Evolutionary conservation across 1,140 invertebrate species (phyloP), one percentile per base, ranked within the genome.

Genomic region (Ceratina australensis): DNA sequence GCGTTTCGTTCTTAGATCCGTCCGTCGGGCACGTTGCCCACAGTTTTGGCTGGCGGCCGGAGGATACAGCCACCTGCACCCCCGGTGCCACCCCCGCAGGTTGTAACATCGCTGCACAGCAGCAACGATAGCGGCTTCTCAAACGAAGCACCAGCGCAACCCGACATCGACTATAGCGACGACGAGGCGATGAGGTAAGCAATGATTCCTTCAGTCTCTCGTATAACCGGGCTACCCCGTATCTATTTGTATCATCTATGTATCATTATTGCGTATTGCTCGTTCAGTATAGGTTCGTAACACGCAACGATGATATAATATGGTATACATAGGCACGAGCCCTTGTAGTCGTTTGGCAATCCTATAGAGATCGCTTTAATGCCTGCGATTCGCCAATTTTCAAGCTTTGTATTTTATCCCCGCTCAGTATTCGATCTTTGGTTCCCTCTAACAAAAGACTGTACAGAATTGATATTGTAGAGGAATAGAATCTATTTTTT

Each of bases 101-200:
- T 89, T 18, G 90, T 91, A 87, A 96, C 96, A 13, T 96, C 96
- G 24, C 93, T 97, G 68, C 96, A 98, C 89, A 97, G 96, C 89
- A 97, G 96, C 88, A 98, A 97, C 91, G 97, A 98, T 91, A 97
- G 96, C 85, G 97, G 97, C 28, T 97, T 98, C 88, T 97, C 96
- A 86, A 98, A 97, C 87, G 97, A 97, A 87, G 95, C 96, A 13
- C 96, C 97, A 4, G 95, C 96, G 24, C 96, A 97, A 86, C 97
- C 97, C 0, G 96, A 97, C 91, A 94, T 97, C 78, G 97, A 97
- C 90, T 97, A 97, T 90, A 97, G 96, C 56, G 97, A 98, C 87
- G 96, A 97, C 91, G 97, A 98, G 85, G 95, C 95, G 24, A 95
- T 95, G 91, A 96, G 96, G 96, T 97, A 94, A 93, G 92, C 77